Evolutionary conservation across 2,888 invertebrate species (phyloP).

Genomic region (Blera fallax): DNA sequence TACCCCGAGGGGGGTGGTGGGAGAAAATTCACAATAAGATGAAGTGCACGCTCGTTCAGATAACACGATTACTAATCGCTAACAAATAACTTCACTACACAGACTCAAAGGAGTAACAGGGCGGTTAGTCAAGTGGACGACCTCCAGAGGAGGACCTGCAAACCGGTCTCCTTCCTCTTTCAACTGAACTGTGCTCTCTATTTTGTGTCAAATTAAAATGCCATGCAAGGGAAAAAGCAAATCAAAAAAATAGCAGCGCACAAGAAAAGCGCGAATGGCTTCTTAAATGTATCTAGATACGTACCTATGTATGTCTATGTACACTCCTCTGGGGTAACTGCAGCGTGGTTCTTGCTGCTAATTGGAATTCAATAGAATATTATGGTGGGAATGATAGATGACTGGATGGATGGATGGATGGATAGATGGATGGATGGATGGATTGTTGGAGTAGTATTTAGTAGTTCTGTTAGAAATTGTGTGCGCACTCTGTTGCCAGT

Average conservation of each 20-base stretch:
- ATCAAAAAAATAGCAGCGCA: neutral
- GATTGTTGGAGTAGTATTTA: conserved; percentile 13
- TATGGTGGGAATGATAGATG: conserved; percentile 40
- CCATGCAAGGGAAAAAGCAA: conserved; percentile 1
- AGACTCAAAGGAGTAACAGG: neutral
- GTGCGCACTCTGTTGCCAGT: neutral
- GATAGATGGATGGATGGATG: conserved; percentile 16
- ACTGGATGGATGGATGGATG: conserved; percentile 11
- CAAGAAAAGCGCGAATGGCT: neutral
- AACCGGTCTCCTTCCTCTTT: neutral
- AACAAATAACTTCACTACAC: conserved; percentile 26
- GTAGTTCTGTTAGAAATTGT: neutral
- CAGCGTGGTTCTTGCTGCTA: conserved; percentile 35
- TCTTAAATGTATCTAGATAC: conserved; percentile 12
- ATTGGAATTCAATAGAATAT: conserved; percentile 50
- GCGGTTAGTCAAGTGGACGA: no score
- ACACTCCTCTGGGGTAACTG: no score
- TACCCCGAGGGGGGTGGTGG: conserved; percentile 8
- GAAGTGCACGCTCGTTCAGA: conserved; percentile 6
- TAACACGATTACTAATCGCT: conserved; percentile 46
- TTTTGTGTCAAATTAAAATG: conserved; percentile 18
- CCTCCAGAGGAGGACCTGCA: neutral
- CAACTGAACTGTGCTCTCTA: neutral
- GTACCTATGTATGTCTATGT: neutral
- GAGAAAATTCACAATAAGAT: neutral